Evolutionary conservation across 1,140 invertebrate genomes (phyloP), one percentile per base, ranked within the genome.

Genomic region (Choristoneura fumiferana): DNA sequence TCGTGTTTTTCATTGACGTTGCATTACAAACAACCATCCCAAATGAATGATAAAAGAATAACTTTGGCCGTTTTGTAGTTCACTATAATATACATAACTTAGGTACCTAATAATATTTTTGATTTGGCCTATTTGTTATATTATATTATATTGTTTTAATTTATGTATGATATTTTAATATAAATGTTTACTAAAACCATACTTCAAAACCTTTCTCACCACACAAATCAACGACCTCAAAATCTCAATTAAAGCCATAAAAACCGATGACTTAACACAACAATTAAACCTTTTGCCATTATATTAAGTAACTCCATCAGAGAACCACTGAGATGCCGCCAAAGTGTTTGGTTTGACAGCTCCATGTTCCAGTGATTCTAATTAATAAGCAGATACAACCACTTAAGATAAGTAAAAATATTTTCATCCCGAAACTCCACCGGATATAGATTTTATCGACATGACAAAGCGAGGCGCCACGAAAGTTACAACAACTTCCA

Each of bases 311-410:
- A 54, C 52, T 53, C 29, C 43, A 18, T 15, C 29, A 58, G 60
- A 58, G 63, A 70, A 63, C 66, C 60, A 33, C 14, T 18, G 8
- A 0, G 55, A 38, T 18, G 65, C 83, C 83, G 83, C 76, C 85
- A 85, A 84, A 85, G 82, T 76, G 79, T 85, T 76, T 69, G 65
- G 76, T 85, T 77, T 87, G 85, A 88, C 84, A 87, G 85, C 82
- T 78, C 61, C 79, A 69, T 83, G 73, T 81, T 77, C 79, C 80
- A 69, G 75, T 73, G 58, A 77, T 76, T 69, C 72, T 89, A 89
- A 89, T 89, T 87, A 89, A 89, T 89, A 87, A 89, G 76, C 84
- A 89, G 85, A 87, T 86, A 87, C 82, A 87, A 81, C 81, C 86
- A 89, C 86, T 89, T 89, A 84, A 86, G 85, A 88, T 88, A 86